phyloP scores from a whole-genome alignment of 1,140 invertebrate genomes.

The Myzus persicae region DNA sequence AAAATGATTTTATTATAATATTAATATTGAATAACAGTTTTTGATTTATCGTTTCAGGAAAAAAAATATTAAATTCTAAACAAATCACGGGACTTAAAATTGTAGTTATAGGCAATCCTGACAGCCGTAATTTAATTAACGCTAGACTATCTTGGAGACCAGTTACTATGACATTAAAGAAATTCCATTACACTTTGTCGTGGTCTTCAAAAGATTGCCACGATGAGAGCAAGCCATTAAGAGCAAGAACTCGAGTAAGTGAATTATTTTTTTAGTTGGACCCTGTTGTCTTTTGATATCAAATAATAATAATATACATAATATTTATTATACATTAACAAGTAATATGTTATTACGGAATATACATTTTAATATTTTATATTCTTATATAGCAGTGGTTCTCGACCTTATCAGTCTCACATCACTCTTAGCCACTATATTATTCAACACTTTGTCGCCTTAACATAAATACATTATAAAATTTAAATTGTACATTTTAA shows the following conservation, averaged over 20 bases:
- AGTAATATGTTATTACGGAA: too few species aligned
- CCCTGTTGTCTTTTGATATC: background rate
- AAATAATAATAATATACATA: background rate
- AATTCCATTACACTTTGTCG: background rate
- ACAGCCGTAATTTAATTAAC: background rate
- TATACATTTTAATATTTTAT: too few species aligned
- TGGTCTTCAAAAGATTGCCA: background rate
- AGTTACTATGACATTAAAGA: background rate
- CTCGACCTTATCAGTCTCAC: too few species aligned
- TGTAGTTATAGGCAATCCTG: background rate
- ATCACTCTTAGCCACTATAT: too few species aligned
- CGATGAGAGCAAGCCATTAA: background rate
- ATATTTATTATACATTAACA: too few species aligned
- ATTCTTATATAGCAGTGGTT: too few species aligned
- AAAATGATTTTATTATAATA: background rate
- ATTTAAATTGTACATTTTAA: too few species aligned
- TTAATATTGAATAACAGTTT: background rate
- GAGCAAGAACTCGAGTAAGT: background rate
- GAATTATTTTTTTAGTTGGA: background rate
- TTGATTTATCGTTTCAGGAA: conserved; percentile 19
- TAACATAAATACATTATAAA: too few species aligned
- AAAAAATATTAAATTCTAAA: background rate
- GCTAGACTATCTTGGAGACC: conserved; percentile 42
- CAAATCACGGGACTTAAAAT: conserved; percentile 29
- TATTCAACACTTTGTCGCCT: too few species aligned